These are phyloP conservation scores for Hypomesus transpacificus DNA, from an alignment of 2,113 vertebrate genomes.

Conservation along the genomic window DNA sequence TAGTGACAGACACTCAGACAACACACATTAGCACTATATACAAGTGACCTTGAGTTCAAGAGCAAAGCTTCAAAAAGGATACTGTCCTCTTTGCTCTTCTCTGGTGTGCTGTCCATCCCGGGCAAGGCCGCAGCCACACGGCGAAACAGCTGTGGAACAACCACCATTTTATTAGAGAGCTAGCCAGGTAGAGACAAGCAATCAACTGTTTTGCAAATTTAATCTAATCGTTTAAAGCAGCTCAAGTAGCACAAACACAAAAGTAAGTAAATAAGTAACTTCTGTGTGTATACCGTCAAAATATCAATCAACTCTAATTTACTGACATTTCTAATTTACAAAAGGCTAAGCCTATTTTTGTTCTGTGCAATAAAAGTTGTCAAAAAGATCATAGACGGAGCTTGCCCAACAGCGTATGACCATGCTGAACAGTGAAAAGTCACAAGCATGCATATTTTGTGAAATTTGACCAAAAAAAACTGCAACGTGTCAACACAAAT, in stretches of 20 bases:
- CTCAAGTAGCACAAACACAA: too few relatives aligned
- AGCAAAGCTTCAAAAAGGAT: conserved; percentile 68
- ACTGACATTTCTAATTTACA: too few relatives aligned
- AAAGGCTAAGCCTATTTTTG: too few relatives aligned
- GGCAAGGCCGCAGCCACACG: conserved; percentile 83
- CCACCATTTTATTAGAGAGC: not conserved
- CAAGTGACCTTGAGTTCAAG: not conserved
- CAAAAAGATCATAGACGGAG: not conserved
- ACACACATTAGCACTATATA: not conserved
- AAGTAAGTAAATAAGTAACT: too few relatives aligned
- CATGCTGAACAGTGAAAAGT: conserved; percentile 17
- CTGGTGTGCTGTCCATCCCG: conserved; percentile 83
- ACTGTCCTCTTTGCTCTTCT: conserved; percentile 89
- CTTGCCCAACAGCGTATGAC: not conserved
- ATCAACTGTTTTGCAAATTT: too few relatives aligned
- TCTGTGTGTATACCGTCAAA: too few relatives aligned
- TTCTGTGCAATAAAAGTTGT: too few relatives aligned
- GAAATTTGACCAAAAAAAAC: conserved; percentile 11
- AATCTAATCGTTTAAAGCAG: too few relatives aligned
- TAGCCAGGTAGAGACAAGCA: not conserved
- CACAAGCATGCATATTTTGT: conserved; percentile 16
- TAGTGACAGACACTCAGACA: not conserved
- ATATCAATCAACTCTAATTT: too few relatives aligned
- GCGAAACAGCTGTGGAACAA: conserved; percentile 77
- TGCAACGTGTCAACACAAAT: conserved; percentile 3